Evolutionary conservation across 2,797 vertebrate genomes (phyloP).

Genomic region (Glyptemys insculpta): DNA sequence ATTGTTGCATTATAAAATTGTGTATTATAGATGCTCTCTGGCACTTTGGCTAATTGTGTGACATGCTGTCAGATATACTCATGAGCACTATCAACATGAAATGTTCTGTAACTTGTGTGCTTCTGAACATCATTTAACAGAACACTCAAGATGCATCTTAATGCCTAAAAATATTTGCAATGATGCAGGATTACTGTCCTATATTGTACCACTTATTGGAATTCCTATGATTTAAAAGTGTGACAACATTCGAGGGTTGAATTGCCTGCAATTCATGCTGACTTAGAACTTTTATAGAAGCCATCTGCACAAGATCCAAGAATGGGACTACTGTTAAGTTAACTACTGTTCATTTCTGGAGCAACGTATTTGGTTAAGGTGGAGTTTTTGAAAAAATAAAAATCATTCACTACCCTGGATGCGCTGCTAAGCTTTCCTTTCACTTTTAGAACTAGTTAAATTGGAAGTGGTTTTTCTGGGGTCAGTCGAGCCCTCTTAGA

Average conservation of each 20-base stretch:
- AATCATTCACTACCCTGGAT: not conserved
- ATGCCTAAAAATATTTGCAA: not conserved
- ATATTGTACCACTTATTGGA: conserved; percentile 3
- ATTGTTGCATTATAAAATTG: not conserved
- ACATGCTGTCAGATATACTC: conserved; percentile 21
- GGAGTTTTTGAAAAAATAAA: not conserved
- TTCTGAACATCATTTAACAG: not conserved
- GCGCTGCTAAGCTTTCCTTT: conserved; percentile 1
- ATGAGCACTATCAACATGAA: not conserved
- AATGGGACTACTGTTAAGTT: not conserved
- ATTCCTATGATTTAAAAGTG: not conserved
- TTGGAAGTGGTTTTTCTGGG: conserved; percentile 34
- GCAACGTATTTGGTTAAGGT: not conserved
- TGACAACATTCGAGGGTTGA: not conserved
- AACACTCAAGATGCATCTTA: not conserved
- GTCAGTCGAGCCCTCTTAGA: conserved; percentile 30
- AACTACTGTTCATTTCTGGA: not conserved
- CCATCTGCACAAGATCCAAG: not conserved
- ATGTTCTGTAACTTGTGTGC: not conserved
- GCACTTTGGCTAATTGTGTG: not conserved
- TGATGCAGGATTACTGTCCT: not conserved
- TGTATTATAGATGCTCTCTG: not conserved
- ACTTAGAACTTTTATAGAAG: conserved; percentile 23
- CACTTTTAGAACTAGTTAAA: conserved; percentile 30
- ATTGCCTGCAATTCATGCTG: not conserved